A percentile compares a stretch with the other conserved stretches of the same genome.
Conservation (phyloP, 2,888 invertebrate genomes). For the Timema cristinae region DNA sequence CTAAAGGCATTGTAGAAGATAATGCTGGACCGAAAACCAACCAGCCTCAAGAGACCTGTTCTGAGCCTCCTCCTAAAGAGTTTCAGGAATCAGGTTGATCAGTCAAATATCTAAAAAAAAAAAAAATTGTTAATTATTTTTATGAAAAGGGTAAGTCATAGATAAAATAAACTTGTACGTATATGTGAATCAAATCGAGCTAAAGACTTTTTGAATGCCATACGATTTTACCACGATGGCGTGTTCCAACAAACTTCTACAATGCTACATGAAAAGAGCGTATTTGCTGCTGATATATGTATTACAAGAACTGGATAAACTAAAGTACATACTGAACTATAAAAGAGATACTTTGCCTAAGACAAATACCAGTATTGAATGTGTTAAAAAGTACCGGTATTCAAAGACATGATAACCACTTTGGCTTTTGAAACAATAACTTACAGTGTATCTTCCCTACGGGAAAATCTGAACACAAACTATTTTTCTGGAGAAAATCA, state of each 20-base stretch:
- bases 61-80: not conserved
- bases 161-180: not conserved
- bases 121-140: not conserved
- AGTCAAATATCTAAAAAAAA: not conserved
- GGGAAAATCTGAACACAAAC: not conserved
- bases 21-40: too few relatives aligned
- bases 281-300: conserved; percentile 6
- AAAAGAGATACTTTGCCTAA: not conserved
- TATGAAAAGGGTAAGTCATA: not conserved
- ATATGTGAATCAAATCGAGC: not conserved
- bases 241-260: not conserved
- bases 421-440: not conserved
- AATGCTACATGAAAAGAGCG: not conserved
- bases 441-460: not conserved
- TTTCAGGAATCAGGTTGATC: not conserved
- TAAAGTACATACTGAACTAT: not conserved
- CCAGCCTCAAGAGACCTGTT: too few relatives aligned
- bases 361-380: not conserved
- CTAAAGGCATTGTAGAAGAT: too few relatives aligned
- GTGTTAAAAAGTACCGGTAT: too few relatives aligned
- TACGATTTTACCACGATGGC: not conserved
- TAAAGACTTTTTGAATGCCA: not conserved
- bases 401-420: conserved; percentile 1
- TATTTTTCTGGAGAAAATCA: not conserved
- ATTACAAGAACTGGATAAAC: not conserved